Evolutionary conservation across 2,797 vertebrate genomes (phyloP).

Genomic region (Catostomus latipinnis): DNA sequence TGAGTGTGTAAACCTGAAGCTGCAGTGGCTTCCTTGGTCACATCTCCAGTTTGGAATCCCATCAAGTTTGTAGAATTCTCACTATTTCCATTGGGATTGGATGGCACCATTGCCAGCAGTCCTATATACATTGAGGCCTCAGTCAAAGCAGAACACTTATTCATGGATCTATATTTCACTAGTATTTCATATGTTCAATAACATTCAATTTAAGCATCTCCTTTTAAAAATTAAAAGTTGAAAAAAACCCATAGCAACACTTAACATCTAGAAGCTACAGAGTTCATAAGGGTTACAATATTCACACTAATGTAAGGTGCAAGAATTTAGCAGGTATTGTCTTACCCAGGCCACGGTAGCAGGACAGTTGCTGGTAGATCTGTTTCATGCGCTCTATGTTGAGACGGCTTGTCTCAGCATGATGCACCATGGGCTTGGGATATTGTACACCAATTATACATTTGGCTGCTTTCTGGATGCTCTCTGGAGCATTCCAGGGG

Average conservation of each 20-base stretch:
- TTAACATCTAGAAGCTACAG: no score
- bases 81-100: slow-evolving; percentile 83
- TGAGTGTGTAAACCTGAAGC: slow-evolving; percentile 74
- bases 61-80: slow-evolving; percentile 78
- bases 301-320: not conserved
- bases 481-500: slow-evolving; percentile 95
- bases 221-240: not conserved
- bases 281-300: not conserved
- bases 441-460: slow-evolving; percentile 94
- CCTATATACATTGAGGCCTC: slow-evolving; percentile 73
- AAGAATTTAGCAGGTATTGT: not conserved
- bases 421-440: slow-evolving; percentile 96
- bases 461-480: slow-evolving; percentile 91
- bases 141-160: not conserved
- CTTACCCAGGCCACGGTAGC: slow-evolving; percentile 93
- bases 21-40: slow-evolving; percentile 70
- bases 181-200: not conserved
- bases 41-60: slow-evolving; percentile 82
- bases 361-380: slow-evolving; percentile 94
- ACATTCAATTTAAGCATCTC: not conserved
- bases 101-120: slow-evolving; percentile 92
- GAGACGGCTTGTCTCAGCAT: slow-evolving; percentile 91
- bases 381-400: slow-evolving; percentile 99
- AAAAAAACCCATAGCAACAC: not conserved
- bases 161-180: not conserved